Conservation (phyloP, 2,797 vertebrate species). For the Rousettus madagascariensis region DNA sequence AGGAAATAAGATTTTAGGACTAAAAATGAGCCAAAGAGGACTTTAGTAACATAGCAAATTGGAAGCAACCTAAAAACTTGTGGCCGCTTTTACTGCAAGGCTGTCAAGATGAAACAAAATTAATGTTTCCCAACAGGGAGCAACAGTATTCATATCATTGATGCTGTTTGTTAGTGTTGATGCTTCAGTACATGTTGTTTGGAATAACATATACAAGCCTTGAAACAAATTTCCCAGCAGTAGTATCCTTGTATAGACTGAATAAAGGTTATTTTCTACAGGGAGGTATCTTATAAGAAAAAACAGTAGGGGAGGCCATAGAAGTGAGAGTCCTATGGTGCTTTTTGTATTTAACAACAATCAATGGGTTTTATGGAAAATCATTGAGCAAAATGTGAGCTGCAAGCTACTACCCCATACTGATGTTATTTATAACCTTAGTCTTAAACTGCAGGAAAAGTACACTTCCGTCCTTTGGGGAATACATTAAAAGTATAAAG, state of each 20-base stretch:
- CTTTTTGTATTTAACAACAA: conserved; percentile 92
- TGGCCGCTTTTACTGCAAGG: conserved; percentile 69
- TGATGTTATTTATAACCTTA: conserved; percentile 95
- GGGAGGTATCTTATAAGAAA: conserved; percentile 91
- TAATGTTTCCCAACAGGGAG: conserved; percentile 75
- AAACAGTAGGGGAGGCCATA: conserved; percentile 89
- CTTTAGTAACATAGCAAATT: conserved; percentile 56
- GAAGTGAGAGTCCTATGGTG: conserved; percentile 90
- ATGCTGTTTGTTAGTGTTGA: conserved; percentile 78
- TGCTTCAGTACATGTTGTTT: conserved; percentile 79
- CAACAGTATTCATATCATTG: conserved; percentile 76
- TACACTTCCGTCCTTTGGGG: conserved; percentile 90
- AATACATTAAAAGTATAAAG: conserved; percentile 98
- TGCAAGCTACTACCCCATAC: conserved; percentile 90
- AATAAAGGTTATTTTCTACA: conserved; percentile 94
- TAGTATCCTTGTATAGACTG: conserved; percentile 90
- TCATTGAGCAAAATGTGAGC: conserved; percentile 90
- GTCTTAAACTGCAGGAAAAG: conserved; percentile 93
- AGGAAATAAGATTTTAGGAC: conserved; percentile 59
- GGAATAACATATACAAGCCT: conserved; percentile 86
- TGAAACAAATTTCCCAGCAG: conserved; percentile 90
- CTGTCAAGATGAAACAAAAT: conserved; percentile 72
- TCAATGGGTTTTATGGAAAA: conserved; percentile 92
- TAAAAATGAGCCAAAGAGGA: conserved; percentile 65
- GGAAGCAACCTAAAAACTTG: conserved; percentile 70